Evolutionary conservation across 2,888 invertebrate species (phyloP).

Genomic region (Phyllotreta striolata): DNA sequence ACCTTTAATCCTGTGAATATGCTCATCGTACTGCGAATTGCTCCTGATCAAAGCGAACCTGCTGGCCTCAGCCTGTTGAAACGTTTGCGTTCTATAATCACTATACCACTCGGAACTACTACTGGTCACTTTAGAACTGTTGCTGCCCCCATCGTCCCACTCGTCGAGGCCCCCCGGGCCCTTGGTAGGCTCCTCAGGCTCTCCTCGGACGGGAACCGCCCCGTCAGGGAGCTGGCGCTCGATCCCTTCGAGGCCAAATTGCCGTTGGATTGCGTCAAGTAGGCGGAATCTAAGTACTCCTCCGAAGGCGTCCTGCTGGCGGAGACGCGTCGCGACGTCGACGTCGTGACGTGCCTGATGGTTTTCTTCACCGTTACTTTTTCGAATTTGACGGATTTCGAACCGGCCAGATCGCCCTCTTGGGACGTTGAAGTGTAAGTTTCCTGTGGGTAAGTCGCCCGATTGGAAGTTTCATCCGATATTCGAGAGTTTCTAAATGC

Average conservation of each 20-base stretch:
- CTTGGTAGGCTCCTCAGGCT: slow-evolving; percentile 55
- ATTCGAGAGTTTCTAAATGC: neutral
- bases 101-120: slow-evolving; percentile 66
- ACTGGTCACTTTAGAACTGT: slow-evolving; percentile 60
- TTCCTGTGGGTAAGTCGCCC: slow-evolving; percentile 57
- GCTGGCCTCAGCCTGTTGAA: slow-evolving; percentile 72
- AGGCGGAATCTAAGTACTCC: slow-evolving; percentile 67
- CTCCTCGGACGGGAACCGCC: slow-evolving; percentile 65
- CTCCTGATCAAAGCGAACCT: slow-evolving; percentile 78
- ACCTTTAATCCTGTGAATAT: slow-evolving; percentile 88
- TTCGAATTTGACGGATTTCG: slow-evolving; percentile 76
- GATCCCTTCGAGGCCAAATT: slow-evolving; percentile 64
- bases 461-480: neutral
- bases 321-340: slow-evolving; percentile 42
- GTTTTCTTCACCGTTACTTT: slow-evolving; percentile 73
- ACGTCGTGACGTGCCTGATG: slow-evolving; percentile 63
- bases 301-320: slow-evolving; percentile 66
- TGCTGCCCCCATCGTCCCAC: slow-evolving; percentile 58
- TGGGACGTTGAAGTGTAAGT: slow-evolving; percentile 65
- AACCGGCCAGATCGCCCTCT: slow-evolving; percentile 72
- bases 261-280: slow-evolving; percentile 64
- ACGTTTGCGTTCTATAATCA: slow-evolving; percentile 66
- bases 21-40: slow-evolving; percentile 85
- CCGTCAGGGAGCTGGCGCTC: slow-evolving; percentile 63
- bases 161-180: slow-evolving; percentile 52